Evolutionary conservation across 2,888 invertebrate genomes (phyloP).

Genomic region (Incurvaria masculella): DNA sequence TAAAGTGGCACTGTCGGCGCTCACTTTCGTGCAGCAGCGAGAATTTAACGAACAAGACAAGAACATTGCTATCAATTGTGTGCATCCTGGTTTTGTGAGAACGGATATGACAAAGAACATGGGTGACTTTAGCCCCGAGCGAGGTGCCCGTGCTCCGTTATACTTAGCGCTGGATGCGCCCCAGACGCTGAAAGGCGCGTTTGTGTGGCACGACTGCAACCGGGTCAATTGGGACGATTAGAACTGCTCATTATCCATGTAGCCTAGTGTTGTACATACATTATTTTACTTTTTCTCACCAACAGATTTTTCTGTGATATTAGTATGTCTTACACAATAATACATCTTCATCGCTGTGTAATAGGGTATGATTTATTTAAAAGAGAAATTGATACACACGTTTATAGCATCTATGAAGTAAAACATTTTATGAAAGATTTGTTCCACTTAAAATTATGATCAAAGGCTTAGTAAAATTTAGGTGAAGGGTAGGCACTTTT

Average conservation of each 20-base stretch:
- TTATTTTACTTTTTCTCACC: not conserved
- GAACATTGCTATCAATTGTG: constrained; percentile 47
- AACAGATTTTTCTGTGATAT: not conserved
- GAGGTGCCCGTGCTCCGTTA: constrained; percentile 42
- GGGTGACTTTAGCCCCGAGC: constrained; percentile 45
- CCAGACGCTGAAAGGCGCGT: constrained; percentile 42
- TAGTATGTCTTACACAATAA: not conserved
- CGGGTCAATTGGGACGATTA: constrained; percentile 53
- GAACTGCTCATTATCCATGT: constrained; percentile 27
- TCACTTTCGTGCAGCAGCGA: constrained; percentile 47
- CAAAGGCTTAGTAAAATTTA: too few species aligned
- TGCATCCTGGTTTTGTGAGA: constrained; percentile 50
- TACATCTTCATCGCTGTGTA: too few species aligned
- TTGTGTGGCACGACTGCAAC: constrained; percentile 50
- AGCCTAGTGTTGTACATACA: constrained; percentile 39
- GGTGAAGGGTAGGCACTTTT: too few species aligned
- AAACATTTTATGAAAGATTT: too few species aligned
- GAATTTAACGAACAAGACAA: constrained; percentile 47
- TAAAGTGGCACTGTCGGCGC: constrained; percentile 46
- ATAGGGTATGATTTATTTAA: too few species aligned
- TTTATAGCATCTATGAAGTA: too few species aligned
- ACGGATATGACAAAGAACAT: constrained; percentile 51
- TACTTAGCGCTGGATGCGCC: constrained; percentile 46
- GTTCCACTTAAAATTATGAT: too few species aligned
- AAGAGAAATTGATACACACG: too few species aligned